Conservation (phyloP, 2,113 vertebrate species). For the Phyllostomus hastatus region DNA sequence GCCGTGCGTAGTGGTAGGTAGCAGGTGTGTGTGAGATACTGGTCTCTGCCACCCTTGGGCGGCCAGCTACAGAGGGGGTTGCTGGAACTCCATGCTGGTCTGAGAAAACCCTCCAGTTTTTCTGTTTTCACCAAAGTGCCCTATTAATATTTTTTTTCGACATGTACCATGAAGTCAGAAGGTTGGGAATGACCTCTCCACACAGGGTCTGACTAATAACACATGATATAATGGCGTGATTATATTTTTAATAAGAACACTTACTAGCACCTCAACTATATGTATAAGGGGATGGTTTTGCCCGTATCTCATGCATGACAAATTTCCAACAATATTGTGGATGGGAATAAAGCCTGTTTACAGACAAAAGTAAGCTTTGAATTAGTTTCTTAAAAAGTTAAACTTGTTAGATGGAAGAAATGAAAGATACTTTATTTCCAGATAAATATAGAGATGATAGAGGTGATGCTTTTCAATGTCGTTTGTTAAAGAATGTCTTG, state of each 20-base stretch:
- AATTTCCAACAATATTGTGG: neutral
- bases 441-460: neutral
- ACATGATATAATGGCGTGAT: neutral
- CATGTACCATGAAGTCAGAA: neutral
- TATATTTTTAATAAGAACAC: neutral
- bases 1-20: fast-evolving
- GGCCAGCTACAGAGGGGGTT: neutral
- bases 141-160: neutral
- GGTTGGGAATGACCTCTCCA: neutral
- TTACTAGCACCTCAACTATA: neutral
- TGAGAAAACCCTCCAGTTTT: neutral
- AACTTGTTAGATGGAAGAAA: neutral
- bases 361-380: neutral
- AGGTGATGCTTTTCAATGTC: fast-evolving
- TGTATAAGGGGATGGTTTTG: neutral
- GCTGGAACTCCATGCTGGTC: no score
- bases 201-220: neutral
- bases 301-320: neutral
- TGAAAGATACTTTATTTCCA: neutral
- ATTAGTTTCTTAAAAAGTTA: neutral
- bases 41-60: no score
- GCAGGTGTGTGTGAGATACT: fast-evolving
- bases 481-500: neutral
- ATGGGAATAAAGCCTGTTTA: neutral
- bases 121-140: neutral